Conservation (phyloP, 2,888 invertebrate genomes). For the Tenthredo distinguenda region DNA sequence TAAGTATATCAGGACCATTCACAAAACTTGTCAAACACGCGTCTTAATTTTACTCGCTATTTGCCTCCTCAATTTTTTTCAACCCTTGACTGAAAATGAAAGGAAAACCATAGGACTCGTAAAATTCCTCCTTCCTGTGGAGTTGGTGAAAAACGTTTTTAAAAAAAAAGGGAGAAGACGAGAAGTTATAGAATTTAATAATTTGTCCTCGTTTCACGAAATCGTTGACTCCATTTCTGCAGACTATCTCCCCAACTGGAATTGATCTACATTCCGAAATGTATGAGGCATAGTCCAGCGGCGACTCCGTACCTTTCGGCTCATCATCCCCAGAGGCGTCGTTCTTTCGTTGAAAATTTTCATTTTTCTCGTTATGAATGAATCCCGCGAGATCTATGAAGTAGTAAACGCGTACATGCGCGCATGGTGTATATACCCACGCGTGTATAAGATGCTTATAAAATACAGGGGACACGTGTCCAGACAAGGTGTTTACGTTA, state of each 20-base stretch:
- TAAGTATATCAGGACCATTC: constrained; percentile 26
- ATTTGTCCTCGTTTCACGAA: neutral
- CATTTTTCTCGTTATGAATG: constrained; percentile 38
- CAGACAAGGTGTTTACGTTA: constrained; percentile 67
- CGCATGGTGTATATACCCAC: neutral
- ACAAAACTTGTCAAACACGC: neutral
- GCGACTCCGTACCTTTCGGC: neutral
- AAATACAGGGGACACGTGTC: constrained; percentile 68
- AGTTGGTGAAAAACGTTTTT: neutral
- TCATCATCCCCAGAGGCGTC: neutral
- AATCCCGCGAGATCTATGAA: constrained; percentile 11
- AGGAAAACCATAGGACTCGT: neutral
- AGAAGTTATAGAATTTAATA: neutral
- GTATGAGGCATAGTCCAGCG: neutral
- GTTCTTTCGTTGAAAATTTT: constrained; percentile 24
- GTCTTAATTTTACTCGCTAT: neutral
- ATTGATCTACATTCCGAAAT: neutral
- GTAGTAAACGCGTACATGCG: constrained; percentile 26
- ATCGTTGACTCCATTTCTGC: neutral
- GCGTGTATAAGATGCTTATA: constrained; percentile 51
- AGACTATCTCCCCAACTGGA: neutral
- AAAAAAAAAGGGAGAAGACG: neutral
- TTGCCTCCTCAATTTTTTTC: neutral
- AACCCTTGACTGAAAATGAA: neutral
- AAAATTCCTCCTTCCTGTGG: constrained; percentile 16